Evolutionary conservation across 1,140 invertebrate species (phyloP).

Genomic region (Apis laboriosa): DNA sequence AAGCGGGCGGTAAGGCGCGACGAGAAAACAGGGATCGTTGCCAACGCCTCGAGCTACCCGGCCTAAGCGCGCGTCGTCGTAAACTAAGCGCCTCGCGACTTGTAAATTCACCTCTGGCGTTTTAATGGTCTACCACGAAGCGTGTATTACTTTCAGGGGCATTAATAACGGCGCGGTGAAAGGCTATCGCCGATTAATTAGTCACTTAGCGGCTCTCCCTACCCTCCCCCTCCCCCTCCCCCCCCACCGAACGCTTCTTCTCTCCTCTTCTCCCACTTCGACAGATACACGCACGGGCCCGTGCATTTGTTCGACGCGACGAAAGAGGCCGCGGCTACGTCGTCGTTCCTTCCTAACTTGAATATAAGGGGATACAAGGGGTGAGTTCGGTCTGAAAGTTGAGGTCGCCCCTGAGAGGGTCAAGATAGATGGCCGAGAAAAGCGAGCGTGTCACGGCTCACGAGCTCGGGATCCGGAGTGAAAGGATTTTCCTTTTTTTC

Average conservation of each 20-base stretch:
- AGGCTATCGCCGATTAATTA: constrained; percentile 76
- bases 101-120: constrained; percentile 80
- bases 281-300: neutral
- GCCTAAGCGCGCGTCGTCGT: constrained; percentile 73
- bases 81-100: constrained; percentile 77
- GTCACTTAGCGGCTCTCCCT: constrained; percentile 58
- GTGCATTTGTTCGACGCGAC: neutral
- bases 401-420: constrained; percentile 7
- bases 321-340: neutral
- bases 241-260: constrained; percentile 6
- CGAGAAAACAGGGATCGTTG: constrained; percentile 72
- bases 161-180: constrained; percentile 77
- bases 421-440: constrained; percentile 35
- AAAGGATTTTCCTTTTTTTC: neutral
- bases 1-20: constrained; percentile 66
- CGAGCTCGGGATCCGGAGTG: neutral
- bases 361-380: neutral
- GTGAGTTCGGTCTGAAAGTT: neutral
- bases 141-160: constrained; percentile 79
- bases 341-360: neutral
- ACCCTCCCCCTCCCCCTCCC: too few species aligned
- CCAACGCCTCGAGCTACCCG: constrained; percentile 72
- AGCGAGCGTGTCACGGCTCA: neutral
- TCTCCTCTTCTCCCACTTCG: constrained; percentile 43
- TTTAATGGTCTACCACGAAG: constrained; percentile 77